phyloP scores from a whole-genome alignment of 1,140 invertebrate species.

The Paraescarpia echinospica region DNA sequence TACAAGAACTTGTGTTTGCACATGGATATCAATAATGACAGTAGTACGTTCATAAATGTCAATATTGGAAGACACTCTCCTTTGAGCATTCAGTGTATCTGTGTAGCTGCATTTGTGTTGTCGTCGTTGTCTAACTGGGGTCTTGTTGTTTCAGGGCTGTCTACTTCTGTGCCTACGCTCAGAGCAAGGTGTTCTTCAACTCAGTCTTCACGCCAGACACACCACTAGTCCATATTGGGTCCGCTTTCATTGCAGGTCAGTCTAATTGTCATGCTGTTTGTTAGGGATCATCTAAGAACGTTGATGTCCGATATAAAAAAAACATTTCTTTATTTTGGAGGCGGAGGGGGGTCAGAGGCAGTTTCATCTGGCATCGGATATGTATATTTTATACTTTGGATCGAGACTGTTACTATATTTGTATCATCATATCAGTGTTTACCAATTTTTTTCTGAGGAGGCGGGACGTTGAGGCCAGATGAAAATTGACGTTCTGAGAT shows the following conservation, averaged over 20 bases:
- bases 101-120: not conserved
- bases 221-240: slow-evolving; percentile 89
- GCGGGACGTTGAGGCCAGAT: too few species aligned
- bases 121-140: not conserved
- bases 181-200: slow-evolving; percentile 83
- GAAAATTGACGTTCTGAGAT: too few species aligned
- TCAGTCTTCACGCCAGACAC: slow-evolving; percentile 82
- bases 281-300: too few species aligned
- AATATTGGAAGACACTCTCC: not conserved
- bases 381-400: too few species aligned
- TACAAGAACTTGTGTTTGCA: not conserved
- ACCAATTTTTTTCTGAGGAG: too few species aligned
- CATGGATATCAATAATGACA: not conserved
- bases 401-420: too few species aligned
- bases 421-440: too few species aligned
- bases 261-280: slow-evolving; percentile 27
- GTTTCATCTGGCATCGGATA: too few species aligned
- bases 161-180: slow-evolving; percentile 98
- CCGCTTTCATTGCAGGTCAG: slow-evolving; percentile 89
- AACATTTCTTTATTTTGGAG: too few species aligned
- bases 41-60: not conserved
- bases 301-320: too few species aligned
- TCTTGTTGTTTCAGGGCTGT: slow-evolving; percentile 74
- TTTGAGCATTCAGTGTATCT: not conserved
- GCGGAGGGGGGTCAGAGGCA: too few species aligned